A percentile compares a stretch with the other conserved stretches of the same genome.
These are phyloP conservation scores for Herminia tarsipennalis DNA, from an alignment of 2,888 invertebrate genomes.

Conservation along the genomic window DNA sequence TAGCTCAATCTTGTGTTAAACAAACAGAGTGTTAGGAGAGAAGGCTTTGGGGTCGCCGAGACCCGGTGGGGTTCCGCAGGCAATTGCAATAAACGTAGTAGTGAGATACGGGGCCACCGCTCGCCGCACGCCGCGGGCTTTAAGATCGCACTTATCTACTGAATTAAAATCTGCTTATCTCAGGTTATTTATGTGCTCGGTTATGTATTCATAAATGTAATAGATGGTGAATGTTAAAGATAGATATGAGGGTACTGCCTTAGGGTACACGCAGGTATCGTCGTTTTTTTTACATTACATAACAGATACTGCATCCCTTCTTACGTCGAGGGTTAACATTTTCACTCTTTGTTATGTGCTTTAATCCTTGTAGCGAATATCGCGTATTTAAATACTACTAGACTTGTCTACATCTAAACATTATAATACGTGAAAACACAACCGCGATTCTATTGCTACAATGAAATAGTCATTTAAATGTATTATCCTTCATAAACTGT, in stretches of 20 bases:
- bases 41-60: background rate
- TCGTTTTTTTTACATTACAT: too few relatives aligned
- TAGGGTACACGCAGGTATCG: too few relatives aligned
- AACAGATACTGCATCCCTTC: too few relatives aligned
- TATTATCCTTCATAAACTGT: too few relatives aligned
- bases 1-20: constrained; percentile 10
- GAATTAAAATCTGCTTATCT: constrained; percentile 49
- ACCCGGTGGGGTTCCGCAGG: constrained; percentile 7
- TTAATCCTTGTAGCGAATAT: too few relatives aligned
- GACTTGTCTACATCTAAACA: too few relatives aligned
- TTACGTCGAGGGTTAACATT: background rate
- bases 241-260: too few relatives aligned
- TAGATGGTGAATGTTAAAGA: constrained; percentile 23
- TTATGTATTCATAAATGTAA: constrained; percentile 41
- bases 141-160: constrained; percentile 41
- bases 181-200: constrained; percentile 39
- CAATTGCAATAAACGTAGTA: constrained; percentile 8
- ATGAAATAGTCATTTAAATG: too few relatives aligned
- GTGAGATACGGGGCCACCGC: constrained; percentile 25
- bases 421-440: too few relatives aligned
- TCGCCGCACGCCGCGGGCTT: constrained; percentile 21
- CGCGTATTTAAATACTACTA: too few relatives aligned
- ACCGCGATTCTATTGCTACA: too few relatives aligned
- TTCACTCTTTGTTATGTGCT: too few relatives aligned
- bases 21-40: constrained; percentile 9